Evolutionary conservation across 2,113 vertebrate species (phyloP).

Genomic region (Gopherus flavomarginatus): DNA sequence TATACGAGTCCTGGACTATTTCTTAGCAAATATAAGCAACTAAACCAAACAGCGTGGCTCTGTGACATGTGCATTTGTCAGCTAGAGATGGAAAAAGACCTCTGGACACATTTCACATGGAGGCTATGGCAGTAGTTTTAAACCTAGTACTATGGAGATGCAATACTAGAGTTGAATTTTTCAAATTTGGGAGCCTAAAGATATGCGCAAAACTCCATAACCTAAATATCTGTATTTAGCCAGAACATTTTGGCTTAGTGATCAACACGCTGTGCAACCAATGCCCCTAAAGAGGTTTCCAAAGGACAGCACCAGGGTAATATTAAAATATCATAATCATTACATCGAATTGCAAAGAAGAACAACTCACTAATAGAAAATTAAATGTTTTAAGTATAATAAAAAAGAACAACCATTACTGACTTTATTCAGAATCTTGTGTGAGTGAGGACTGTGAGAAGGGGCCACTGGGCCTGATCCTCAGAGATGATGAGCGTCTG

Average conservation of each 20-base stretch:
- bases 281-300: slow-evolving; percentile 51
- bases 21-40: slow-evolving; percentile 46
- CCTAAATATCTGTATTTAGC: slow-evolving; percentile 62
- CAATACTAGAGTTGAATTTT: slow-evolving; percentile 63
- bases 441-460: neutral
- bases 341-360: neutral
- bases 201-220: slow-evolving; percentile 68
- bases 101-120: slow-evolving; percentile 61
- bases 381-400: neutral
- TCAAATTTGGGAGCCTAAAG: neutral
- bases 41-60: slow-evolving; percentile 70
- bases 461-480: neutral
- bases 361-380: neutral
- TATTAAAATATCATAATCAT: slow-evolving; percentile 20
- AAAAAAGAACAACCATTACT: neutral
- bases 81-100: slow-evolving; percentile 11
- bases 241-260: slow-evolving; percentile 71
- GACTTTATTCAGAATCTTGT: neutral
- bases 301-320: neutral
- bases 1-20: slow-evolving; percentile 71
- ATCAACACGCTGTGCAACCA: slow-evolving; percentile 39
- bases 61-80: slow-evolving; percentile 54
- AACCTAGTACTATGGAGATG: slow-evolving; percentile 67
- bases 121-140: slow-evolving; percentile 47
- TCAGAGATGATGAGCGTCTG: slow-evolving; percentile 7